Base-by-base conservation (phyloP, 2,113 vertebrate genomes). In the Sminthopsis crassicaudata region DNA sequence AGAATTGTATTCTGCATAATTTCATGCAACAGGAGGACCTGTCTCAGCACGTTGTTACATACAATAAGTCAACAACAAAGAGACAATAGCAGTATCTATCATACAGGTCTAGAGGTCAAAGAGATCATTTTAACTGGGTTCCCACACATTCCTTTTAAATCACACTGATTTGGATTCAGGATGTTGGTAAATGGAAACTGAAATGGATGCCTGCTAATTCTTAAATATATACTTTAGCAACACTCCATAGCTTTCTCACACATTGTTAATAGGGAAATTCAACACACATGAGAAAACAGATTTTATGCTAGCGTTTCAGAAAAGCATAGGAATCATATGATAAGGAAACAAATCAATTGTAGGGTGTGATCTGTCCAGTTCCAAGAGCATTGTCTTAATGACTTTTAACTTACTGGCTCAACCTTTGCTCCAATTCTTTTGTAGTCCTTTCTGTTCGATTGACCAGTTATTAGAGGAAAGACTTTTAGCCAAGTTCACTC, bases 1-100 rank as follows among this genome's bases (percentile, higher is more conserved):
- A 51, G 93, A 92, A 96, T 91, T 60, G n/a, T 22, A 12, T 51
- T 57, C 91, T 91, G 26, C 52, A 94, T 94, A 96, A 96, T 93
- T 97, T 54, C 36, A 89, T 42, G 90, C 48, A 94, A 88, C 2
- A 7, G 11, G 4, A 55, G 0, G 10, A 8, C n/a, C 53, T 67
- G 51, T 90, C 95, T 94, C 67, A 42, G 48, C 46, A 96, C 24
- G 24, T 46, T 94, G 51, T 91, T 93, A 96, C 60, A 42, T 55
- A 22, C 16, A 60, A 92, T 92, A n/a, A 46, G 25, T 92, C 89
- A 53, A 46, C 25, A 91, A 51, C 10, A 60, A 52, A 91, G 23
- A 42, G 48, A 92, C 91, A 36, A 12, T 91, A 89, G 55, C 92
- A 95, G 84, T n/a, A 53, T 53, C 55, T 92, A 12, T 50, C 95